Evolutionary conservation across 2,888 invertebrate species (phyloP), one percentile per base, ranked within the genome.

Genomic region (Trissolcus brochymenae): DNA sequence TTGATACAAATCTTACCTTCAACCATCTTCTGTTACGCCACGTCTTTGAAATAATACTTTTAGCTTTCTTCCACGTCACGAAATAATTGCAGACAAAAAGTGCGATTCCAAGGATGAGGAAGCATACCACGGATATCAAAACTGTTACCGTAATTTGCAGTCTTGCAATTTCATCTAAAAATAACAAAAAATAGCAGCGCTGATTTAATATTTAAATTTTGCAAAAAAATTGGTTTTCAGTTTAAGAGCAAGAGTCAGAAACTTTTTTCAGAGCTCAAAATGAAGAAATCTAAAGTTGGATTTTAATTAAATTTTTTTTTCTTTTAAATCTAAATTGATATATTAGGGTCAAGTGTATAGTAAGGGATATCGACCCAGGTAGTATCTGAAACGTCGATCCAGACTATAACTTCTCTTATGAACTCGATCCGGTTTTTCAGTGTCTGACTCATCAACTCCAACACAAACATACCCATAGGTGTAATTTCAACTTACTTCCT

Each of bases 1-100:
- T n/a, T n/a, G n/a, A n/a, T n/a, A n/a, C n/a, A n/a, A n/a, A n/a
- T 61, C 78, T 78, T 60, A 87, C 87, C 84, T 85, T 85, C 1
- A 81, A 62, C 82, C 85, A 84, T 6, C 76, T 83, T 40, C 77
- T 81, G 19, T 80, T 82, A 17, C 82, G 61, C 54, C 86, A 83
- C 0, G 82, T 66, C 21, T 82, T 83, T 4, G 80, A 77, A 4
- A 83, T 41, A 6, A 81, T 78, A 21, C 75, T 81, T 13, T 81
- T 79, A 43, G 84, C 78, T 50, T 81, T 84, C 4, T 84, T 81
- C 79, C 83, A 80, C 50, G 81, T 81, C 6, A 84, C 14, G 13
- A 84, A 81, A 6, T 75, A 82, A 50, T 61, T 80, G 13, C 75
- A 56, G 9, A 16, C 50, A n/a, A 56, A 65, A 16, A 78, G 4